Base-by-base conservation (phyloP, 92 coral and sea anemone species). In the Porites evermanni region DNA sequence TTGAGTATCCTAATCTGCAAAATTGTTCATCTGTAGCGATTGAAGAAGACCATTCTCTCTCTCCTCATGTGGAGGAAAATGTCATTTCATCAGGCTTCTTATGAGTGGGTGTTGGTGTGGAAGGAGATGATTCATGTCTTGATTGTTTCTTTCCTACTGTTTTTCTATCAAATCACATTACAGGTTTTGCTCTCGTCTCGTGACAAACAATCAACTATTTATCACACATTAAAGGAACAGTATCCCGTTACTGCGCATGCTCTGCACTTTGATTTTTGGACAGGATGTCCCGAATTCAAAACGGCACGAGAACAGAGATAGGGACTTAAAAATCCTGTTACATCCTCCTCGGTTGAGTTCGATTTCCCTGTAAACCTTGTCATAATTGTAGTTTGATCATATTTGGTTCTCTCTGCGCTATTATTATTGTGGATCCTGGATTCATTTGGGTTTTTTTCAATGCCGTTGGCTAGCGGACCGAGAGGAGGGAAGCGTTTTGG, bases 401-500 rank as follows among this genome's bases (percentile, higher is more conserved):
- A 51, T 67, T 67, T 67, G 29, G 24, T 67, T 21, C 38, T 8
- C 2, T 12, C 21, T 67, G 20, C 7, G 58, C 11, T 53, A 12
- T 7, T 7, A 53, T 67, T 67, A 6, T 9, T n/a, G n/a, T 67
- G 38, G n/a, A 73, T n/a, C 18, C 59, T 16, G 8, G 3, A 51
- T n/a, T 9, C 13, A 7, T 71, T 7, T 6, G 56, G 14, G 12
- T 47, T 72, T 4, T 63, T 63, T 63, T 63, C 67, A 67, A 67
- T 74, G 78, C 29, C 20, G 8, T 74, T 74, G 64, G 64, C 7
- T 17, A 64, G 63, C 8, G 19, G 69, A 9, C 61, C 81, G 56
- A 29, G 24, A 44, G 70, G 78, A 60, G 81, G 81, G 68, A 77
- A 77, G 80, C 80, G 71, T 38, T 67, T n/a, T 67, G 78, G 68